Percentiles rank a stretch among this genome's conserved stretches.
Evolutionary conservation across 2,888 invertebrate species (phyloP).

Genomic region (Mesoligia furuncula): DNA sequence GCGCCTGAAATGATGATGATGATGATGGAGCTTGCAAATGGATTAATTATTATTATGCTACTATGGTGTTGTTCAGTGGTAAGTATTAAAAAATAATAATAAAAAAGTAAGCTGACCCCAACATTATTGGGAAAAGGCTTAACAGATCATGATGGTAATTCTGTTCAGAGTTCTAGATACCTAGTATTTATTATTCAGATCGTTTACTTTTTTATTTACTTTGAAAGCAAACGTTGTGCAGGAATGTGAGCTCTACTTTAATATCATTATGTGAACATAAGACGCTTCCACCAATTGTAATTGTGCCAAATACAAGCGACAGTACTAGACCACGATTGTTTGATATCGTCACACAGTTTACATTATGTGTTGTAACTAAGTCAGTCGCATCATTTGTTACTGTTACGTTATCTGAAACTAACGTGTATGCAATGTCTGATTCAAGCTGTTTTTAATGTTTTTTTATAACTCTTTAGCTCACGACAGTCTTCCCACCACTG

Average conservation of each 20-base stretch:
- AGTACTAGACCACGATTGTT: conserved; percentile 35
- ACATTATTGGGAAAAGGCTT: neutral
- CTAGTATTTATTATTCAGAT: neutral
- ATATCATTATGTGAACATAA: neutral
- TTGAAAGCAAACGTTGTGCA: neutral
- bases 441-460: neutral
- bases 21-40: neutral
- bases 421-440: neutral
- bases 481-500: neutral
- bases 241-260: neutral
- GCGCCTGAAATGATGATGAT: no score
- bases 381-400: conserved; percentile 35
- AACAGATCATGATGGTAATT: neutral
- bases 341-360: conserved; percentile 32
- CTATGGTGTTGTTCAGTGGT: neutral
- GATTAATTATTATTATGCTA: neutral
- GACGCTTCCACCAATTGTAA: conserved; percentile 11
- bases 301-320: conserved; percentile 26
- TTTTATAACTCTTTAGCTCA: no score
- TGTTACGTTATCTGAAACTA: conserved; percentile 23
- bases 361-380: conserved; percentile 36
- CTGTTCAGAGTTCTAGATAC: neutral
- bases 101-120: no score
- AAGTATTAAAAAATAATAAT: neutral
- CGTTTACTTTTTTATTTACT: neutral